phyloP scores from a whole-genome alignment of 2,797 vertebrate species.

The Neosilurus hyrtlii region DNA sequence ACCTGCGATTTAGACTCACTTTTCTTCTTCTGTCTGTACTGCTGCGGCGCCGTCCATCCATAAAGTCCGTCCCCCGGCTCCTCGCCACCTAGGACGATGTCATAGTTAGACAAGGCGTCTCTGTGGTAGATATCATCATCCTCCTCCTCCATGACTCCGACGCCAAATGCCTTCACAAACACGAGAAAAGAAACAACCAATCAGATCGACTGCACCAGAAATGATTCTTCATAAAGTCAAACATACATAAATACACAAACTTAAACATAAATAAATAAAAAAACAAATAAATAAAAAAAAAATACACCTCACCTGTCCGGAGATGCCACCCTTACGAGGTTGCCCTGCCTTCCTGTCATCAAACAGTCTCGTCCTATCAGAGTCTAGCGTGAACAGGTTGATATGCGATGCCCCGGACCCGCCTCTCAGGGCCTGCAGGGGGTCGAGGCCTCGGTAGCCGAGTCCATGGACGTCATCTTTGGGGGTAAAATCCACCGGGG shows the following conservation, averaged over 20 bases:
- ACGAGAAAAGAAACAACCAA: no score
- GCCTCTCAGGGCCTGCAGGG: slow-evolving; percentile 78
- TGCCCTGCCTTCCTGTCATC: slow-evolving; percentile 64
- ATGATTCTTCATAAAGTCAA: neutral
- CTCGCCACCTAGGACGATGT: slow-evolving; percentile 82
- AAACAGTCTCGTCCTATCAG: slow-evolving; percentile 74
- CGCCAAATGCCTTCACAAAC: slow-evolving; percentile 83
- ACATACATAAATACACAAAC: no score
- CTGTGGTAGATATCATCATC: slow-evolving; percentile 92
- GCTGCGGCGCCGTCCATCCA: slow-evolving; percentile 91
- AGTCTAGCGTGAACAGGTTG: slow-evolving; percentile 73
- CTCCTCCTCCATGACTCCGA: slow-evolving; percentile 91
- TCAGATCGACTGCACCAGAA: neutral
- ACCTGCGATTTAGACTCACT: slow-evolving; percentile 46
- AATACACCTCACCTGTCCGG: slow-evolving; percentile 77
- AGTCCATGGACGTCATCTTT: slow-evolving; percentile 83
- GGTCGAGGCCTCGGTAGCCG: slow-evolving; percentile 89
- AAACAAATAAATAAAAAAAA: neutral
- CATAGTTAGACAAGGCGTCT: slow-evolving; percentile 87
- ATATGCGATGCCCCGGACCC: slow-evolving; percentile 65
- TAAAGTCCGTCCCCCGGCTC: slow-evolving; percentile 90
- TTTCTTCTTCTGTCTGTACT: slow-evolving; percentile 76
- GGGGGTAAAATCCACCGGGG: slow-evolving; percentile 82
- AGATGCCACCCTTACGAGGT: slow-evolving; percentile 80
- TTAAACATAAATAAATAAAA: no score